These are phyloP conservation scores for Pherbina coryleti DNA, from an alignment of 2,888 invertebrate species.

Conservation along the genomic window DNA sequence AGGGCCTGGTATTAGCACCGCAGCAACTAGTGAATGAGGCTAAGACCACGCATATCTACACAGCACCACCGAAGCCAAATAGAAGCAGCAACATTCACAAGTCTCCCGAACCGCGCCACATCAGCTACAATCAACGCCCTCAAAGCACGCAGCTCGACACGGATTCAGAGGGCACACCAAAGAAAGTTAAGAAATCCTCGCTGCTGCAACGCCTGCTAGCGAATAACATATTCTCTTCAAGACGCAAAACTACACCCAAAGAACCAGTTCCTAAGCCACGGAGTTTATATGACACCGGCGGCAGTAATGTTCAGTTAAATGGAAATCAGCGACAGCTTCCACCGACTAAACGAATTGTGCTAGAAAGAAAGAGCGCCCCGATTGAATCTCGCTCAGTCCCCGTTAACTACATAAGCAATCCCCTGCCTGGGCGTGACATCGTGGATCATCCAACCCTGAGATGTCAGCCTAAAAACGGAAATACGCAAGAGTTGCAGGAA, in stretches of 20 bases:
- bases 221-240: conserved; percentile 65
- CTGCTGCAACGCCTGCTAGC: conserved; percentile 65
- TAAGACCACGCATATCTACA: conserved; percentile 44
- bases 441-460: no score
- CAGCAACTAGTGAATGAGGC: conserved; percentile 55
- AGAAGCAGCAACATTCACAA: conserved; percentile 17
- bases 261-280: conserved; percentile 57
- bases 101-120: conserved; percentile 48
- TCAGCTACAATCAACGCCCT: conserved; percentile 46
- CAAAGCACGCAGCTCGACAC: conserved; percentile 19
- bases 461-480: no score
- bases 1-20: conserved; percentile 65
- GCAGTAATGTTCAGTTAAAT: conserved; percentile 30
- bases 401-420: background rate
- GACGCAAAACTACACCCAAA: conserved; percentile 66
- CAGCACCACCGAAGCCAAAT: conserved; percentile 37
- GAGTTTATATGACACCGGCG: conserved; percentile 51
- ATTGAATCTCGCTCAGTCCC: background rate
- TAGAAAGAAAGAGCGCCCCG: conserved; percentile 57
- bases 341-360: conserved; percentile 62
- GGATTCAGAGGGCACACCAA: conserved; percentile 51
- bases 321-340: conserved; percentile 47
- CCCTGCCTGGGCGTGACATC: background rate
- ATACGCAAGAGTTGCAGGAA: no score
- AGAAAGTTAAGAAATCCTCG: conserved; percentile 62